Percentiles rank a stretch among this genome's conserved stretches.
Conservation (phyloP, 2,113 vertebrate genomes). For the Fukomys damarensis region DNA sequence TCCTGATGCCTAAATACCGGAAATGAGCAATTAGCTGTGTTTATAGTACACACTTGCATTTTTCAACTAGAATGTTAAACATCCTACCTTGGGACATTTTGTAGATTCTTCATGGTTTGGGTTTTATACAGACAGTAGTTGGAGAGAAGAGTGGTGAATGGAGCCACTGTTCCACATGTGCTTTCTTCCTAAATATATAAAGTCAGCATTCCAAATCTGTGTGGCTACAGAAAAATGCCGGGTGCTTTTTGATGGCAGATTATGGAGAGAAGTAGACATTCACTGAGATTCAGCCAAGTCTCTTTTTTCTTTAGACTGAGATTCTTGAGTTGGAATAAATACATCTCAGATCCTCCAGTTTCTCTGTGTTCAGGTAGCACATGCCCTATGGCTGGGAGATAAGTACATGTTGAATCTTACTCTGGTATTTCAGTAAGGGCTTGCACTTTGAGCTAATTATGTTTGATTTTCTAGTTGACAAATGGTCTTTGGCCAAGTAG, state of each 20-base stretch:
- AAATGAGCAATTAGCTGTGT: background rate
- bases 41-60: background rate
- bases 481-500: background rate
- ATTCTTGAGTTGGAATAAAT: background rate
- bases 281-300: background rate
- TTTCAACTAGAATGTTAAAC: background rate
- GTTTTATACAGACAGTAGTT: background rate
- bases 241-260: background rate
- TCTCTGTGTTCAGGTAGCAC: rapidly evolving
- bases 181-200: background rate
- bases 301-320: background rate
- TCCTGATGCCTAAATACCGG: background rate
- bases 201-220: background rate
- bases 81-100: background rate
- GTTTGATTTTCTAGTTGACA: background rate
- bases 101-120: background rate
- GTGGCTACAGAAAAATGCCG: background rate
- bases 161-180: background rate
- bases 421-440: background rate
- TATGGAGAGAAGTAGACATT: background rate
- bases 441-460: background rate
- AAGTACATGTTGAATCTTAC: background rate
- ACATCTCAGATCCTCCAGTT: too few species aligned
- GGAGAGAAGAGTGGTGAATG: rapidly evolving
- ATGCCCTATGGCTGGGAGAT: background rate